Conservation (phyloP, 2,797 vertebrate species). For the Leptatherina wallacei region DNA sequence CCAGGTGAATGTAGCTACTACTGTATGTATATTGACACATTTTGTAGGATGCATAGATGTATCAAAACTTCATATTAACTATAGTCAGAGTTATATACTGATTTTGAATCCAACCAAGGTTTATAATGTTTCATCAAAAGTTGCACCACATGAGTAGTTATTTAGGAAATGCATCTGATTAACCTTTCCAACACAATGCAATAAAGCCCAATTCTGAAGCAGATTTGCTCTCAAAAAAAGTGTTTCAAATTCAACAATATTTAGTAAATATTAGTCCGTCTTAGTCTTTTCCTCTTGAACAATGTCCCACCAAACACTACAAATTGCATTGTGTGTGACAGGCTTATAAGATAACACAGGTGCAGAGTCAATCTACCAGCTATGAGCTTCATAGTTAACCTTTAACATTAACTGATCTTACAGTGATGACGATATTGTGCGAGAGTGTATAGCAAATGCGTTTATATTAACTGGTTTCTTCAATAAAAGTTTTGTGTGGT, state of each 20-base stretch:
- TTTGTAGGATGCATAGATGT: constrained; percentile 32
- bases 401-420: constrained; percentile 17
- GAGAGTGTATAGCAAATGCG: constrained; percentile 54
- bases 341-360: constrained; percentile 3
- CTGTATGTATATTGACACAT: constrained; percentile 53
- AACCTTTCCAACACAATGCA: background rate
- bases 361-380: constrained; percentile 9
- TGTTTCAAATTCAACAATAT: background rate
- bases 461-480: constrained; percentile 32
- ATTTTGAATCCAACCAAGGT: constrained; percentile 13
- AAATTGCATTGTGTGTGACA: background rate
- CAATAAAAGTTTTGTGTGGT: constrained; percentile 70
- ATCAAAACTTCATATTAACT: constrained; percentile 38
- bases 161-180: constrained; percentile 20
- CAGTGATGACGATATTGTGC: constrained; percentile 31
- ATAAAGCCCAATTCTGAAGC: background rate
- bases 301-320: background rate
- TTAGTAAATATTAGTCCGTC: background rate
- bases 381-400: background rate
- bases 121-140: constrained; percentile 17
- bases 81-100: constrained; percentile 34
- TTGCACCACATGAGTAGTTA: background rate
- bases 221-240: background rate
- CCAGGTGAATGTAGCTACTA: constrained; percentile 69
- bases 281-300: background rate